Conservation (phyloP, 1,140 invertebrate species). For the Euura lappo region DNA sequence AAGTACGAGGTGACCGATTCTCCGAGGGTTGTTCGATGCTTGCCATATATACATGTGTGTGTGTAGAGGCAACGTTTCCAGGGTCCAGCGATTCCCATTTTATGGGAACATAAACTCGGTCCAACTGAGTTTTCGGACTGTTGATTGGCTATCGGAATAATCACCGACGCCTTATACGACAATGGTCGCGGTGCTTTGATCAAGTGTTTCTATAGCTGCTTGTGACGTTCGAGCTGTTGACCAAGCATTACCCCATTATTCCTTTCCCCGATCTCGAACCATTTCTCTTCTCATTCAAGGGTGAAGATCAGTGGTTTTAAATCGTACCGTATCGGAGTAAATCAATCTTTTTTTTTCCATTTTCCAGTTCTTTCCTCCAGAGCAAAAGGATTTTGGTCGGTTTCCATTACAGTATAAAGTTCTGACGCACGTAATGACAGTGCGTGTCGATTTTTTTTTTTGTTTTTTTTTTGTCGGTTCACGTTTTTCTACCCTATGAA, state of each 20-base stretch:
- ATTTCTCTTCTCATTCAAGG: background rate
- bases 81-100: constrained; percentile 33
- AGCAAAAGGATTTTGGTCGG: too few species aligned
- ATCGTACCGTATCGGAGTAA: background rate
- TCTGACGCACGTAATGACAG: too few species aligned
- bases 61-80: background rate
- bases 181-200: constrained; percentile 27
- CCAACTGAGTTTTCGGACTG: constrained; percentile 29
- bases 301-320: background rate
- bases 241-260: background rate
- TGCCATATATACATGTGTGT: too few species aligned
- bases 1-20: too few species aligned
- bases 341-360: constrained; percentile 11
- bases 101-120: constrained; percentile 41
- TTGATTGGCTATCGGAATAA: constrained; percentile 39
- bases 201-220: constrained; percentile 16
- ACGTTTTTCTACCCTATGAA: background rate
- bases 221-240: too few species aligned
- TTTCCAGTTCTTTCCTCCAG: constrained; percentile 17
- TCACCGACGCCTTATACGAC: constrained; percentile 26
- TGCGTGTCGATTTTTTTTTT: constrained; percentile 15
- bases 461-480: background rate
- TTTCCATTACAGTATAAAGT: too few species aligned
- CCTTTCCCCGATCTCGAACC: background rate
- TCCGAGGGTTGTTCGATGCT: too few species aligned